These are phyloP conservation scores for Sus scrofa DNA, from an alignment of 2,113 vertebrate genomes.

Conservation along the genomic window T2T-Sscrofa CM000817.6:144593501-144594000, in stretches of 20 bases:
- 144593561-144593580: background rate
- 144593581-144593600: background rate
- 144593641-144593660: background rate
- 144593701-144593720: background rate
- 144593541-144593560: background rate
- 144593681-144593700: background rate
- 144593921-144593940: background rate
- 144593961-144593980: background rate
- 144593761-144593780: background rate
- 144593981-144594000: background rate
- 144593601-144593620: background rate
- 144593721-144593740: background rate
- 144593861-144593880: fast-evolving
- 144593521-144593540: background rate
- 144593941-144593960: background rate
- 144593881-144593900: background rate
- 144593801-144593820: background rate
- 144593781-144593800: background rate
- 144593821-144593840: background rate
- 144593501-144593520: background rate
- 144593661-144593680: background rate
- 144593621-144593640: background rate
- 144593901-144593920: background rate
- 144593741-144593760: background rate
- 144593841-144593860: background rate